phyloP scores from a whole-genome alignment of 2,113 vertebrate species.

The Vulpes vulpes region DNA sequence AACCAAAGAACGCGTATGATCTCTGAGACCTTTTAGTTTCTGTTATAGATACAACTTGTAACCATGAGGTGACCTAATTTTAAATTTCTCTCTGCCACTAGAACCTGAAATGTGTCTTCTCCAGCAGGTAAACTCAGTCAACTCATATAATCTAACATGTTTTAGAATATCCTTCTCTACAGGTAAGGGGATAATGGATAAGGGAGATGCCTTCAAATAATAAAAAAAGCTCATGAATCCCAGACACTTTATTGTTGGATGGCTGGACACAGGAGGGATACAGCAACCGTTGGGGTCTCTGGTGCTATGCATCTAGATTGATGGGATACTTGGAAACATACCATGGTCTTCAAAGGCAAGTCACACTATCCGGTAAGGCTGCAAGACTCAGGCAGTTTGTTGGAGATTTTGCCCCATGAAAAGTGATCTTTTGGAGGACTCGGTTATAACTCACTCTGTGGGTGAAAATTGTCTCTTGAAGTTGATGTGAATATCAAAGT shows the following conservation, averaged over 20 bases:
- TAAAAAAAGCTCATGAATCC: background rate
- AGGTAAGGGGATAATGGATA: background rate
- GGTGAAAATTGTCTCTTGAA: background rate
- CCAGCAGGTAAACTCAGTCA: background rate
- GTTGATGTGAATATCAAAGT: background rate
- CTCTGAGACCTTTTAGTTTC: constrained; percentile 40
- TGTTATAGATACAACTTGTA: constrained; percentile 53
- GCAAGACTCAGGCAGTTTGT: background rate
- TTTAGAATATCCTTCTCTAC: background rate
- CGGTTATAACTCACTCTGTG: background rate
- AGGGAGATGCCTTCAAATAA: background rate
- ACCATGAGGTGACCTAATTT: constrained; percentile 70
- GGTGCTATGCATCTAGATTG: background rate
- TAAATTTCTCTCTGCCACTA: constrained; percentile 51
- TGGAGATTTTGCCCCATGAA: background rate
- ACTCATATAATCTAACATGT: background rate
- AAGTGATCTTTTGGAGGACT: background rate
- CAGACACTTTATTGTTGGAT: background rate
- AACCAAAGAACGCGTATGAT: constrained; percentile 34
- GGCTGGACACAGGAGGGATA: background rate
- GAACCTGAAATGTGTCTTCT: constrained; percentile 30
- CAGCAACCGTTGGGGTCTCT: background rate
- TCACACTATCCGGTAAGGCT: background rate
- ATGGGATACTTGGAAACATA: background rate
- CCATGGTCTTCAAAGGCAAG: background rate